A percentile compares a stretch with the other conserved stretches of the same genome.
These are phyloP conservation scores for Bothrops jararaca DNA, from an alignment of 2,113 vertebrate genomes.

Conservation along the genomic window DNA sequence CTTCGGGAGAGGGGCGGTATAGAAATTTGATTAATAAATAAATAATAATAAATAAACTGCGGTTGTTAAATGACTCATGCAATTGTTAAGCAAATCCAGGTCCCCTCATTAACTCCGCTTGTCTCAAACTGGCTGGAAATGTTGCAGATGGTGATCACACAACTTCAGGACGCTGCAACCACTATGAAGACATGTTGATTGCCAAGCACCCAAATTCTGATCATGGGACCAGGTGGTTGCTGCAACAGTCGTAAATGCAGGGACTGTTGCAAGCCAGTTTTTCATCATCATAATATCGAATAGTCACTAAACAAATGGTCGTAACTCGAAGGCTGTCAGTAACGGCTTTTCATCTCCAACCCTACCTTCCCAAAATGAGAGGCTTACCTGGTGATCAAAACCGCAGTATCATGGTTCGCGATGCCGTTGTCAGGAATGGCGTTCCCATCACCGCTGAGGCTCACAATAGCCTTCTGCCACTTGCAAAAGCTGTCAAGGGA, in stretches of 20 bases:
- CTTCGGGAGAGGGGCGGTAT: no score
- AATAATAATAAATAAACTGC: no score
- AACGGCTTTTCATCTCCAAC: not conserved
- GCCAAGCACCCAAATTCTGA: not conserved
- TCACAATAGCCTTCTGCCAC: constrained; percentile 97
- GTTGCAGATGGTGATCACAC: not conserved
- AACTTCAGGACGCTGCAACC: not conserved
- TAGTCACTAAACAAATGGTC: not conserved
- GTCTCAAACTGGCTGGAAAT: not conserved
- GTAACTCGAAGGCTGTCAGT: not conserved
- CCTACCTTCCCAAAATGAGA: not conserved
- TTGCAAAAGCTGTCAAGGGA: constrained; percentile 99
- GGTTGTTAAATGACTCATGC: not conserved
- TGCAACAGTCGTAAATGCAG: not conserved
- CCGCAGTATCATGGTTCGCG: constrained; percentile 93
- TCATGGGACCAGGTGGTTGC: not conserved
- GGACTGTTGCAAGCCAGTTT: not conserved
- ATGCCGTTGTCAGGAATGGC: constrained; percentile 95
- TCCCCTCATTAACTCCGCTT: not conserved
- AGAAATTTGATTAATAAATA: no score
- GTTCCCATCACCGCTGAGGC: constrained; percentile 88
- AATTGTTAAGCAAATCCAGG: not conserved
- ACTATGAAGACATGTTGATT: not conserved
- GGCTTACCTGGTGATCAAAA: constrained; percentile 92
- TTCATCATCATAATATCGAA: not conserved